Evolutionary conservation across 37 sponge, comb jelly and placozoan genomes (phyloP), one percentile per base, ranked within the genome.

Genomic region (Halisarca cf. caerulea): DNA sequence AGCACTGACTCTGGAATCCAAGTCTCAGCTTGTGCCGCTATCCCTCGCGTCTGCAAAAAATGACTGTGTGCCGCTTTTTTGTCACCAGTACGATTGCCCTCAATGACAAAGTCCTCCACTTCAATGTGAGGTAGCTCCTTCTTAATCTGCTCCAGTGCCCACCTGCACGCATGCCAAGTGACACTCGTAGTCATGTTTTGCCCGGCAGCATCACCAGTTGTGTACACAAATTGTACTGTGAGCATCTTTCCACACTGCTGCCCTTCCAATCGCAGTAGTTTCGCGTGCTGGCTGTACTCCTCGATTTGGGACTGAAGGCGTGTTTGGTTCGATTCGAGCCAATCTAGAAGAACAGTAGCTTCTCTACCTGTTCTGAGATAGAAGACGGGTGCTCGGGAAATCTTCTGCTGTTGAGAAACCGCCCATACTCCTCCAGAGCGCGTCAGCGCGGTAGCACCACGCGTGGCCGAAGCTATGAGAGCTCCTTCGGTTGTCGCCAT

Each of bases 401-500:
- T 80, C 11, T 33, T 14, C 37, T 93, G 88, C 38, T 84, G 59
- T 4, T 45, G 14, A 1, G 81, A 82, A 20, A 32, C 51, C 1
- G 51, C 59, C 60, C 33, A 42, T 68, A 90, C 91, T 0, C 94
- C 94, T 15, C 94, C 94, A 57, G 91, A 45, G 17, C 91, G 32
- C 21, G 75, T 93, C 58, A 90, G 38, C 0, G 88, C 86, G 25
- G 88, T 77, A 18, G 88, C 86, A 7, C 94, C 94, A 28, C 94
- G 81, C 18, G 94, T 93, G 23, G 83, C 86, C 0, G 94, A 93
- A 33, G 94, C 94, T 79, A 90, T 80, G 21, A 93, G 82, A 14
- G 91, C 94, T 8, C 91, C 91, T 59, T 93, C 94, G 5, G 94
- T 93, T 27, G 91, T 90, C 2, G 94, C 94, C 60, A 87, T 90